Conservation (phyloP, 2,113 vertebrate species). For the Cochlearius cochlearius region DNA sequence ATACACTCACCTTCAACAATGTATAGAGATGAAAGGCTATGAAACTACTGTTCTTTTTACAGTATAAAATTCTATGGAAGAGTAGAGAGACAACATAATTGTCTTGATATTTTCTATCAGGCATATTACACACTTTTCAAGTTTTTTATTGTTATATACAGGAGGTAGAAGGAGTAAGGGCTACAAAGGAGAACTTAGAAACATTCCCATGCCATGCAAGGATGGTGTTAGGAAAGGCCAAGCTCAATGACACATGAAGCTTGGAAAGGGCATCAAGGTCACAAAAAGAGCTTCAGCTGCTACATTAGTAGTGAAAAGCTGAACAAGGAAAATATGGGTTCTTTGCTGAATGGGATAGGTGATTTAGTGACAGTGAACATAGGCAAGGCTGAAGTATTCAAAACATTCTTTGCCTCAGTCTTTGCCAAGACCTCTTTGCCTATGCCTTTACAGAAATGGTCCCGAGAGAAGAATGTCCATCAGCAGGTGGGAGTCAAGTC, state of each 20-base stretch:
- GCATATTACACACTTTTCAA: neutral
- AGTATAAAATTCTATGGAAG: neutral
- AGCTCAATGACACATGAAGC: neutral
- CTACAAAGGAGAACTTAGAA: neutral
- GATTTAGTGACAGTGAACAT: neutral
- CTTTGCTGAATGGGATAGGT: neutral
- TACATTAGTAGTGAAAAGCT: neutral
- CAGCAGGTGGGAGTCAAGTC: neutral
- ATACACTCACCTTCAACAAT: neutral
- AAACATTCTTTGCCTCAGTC: neutral
- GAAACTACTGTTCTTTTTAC: neutral
- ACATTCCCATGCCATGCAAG: neutral
- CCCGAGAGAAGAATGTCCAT: neutral
- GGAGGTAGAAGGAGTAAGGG: neutral
- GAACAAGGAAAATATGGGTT: neutral
- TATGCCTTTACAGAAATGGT: neutral
- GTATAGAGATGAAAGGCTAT: neutral
- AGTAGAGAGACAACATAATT: neutral
- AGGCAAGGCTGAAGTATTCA: neutral
- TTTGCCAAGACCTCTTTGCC: neutral
- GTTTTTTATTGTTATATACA: neutral
- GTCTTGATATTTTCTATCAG: neutral
- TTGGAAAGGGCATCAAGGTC: neutral
- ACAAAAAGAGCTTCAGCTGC: neutral
- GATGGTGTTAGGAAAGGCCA: neutral